Base-by-base conservation (phyloP, 1,140 invertebrate genomes). In the Bombus haemorrhoidalis region DNA sequence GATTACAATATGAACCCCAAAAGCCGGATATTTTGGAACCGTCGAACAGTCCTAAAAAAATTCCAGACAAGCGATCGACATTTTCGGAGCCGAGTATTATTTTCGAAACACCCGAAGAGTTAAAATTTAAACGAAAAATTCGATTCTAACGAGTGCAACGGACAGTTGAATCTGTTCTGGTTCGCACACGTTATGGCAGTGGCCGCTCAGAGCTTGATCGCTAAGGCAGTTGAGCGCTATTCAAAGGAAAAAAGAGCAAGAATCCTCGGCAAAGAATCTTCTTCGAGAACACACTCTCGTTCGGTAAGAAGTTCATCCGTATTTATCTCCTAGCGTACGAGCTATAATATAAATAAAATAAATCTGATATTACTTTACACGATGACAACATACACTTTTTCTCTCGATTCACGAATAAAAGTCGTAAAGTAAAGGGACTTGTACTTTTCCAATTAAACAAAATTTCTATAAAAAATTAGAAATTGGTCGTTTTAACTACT, bases 171-270 rank as follows among this genome's bases (percentile, higher is more conserved):
- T 2, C 39, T 41, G 57, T 79, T 43, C 25, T 15, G 4, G 34
- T 64, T 83, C 43, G 32, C 66, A 47, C 83, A n/a, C 71, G 86
- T 89, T 91, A 84, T 92, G 92, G 93, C 93, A 93, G 93, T 93
- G 93, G 91, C 91, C 87, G 87, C 89, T 91, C 89, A 92, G 86
- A 93, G 90, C 89, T 93, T 83, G 82, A 87, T 90, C 79, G 80
- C 88, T 92, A 89, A 92, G 92, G 92, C 92, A 93, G 91, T 93
- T 92, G 91, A 89, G 91, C 91, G 92, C 85, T 87, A 88, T 90
- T 86, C 72, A 39, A 84, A 77, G 66, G 71, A 83, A 64, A 62
- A 62, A 74, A 83, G 87, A 90, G 72, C 28, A 74, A 85, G 86
- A 77, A 77, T 87, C 47, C 32, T 72, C 39, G 53, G 39, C 53